Conservation (phyloP, 2,797 vertebrate species). For the Melanotaenia nigrans region DNA sequence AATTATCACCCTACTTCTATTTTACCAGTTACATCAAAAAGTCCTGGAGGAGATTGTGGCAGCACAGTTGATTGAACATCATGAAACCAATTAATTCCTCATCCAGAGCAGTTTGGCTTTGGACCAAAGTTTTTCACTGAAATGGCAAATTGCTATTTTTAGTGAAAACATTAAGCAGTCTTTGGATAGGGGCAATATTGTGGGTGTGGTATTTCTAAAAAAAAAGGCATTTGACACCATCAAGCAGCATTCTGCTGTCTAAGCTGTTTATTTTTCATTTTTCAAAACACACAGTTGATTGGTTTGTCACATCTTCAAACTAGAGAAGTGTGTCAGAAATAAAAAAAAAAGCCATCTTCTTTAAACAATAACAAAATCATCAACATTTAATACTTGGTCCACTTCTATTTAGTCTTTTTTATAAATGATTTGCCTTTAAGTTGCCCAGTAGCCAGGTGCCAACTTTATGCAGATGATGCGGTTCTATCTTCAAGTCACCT, state of each 20-base stretch:
- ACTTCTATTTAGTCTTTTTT: not conserved
- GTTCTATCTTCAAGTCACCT: not conserved
- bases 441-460: not conserved
- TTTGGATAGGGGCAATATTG: not conserved
- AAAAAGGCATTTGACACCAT: not conserved
- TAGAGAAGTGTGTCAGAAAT: not conserved
- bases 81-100: not conserved
- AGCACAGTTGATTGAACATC: not conserved
- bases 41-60: not conserved
- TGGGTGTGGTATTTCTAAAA: not conserved
- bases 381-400: not conserved
- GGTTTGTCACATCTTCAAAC: not conserved
- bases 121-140: not conserved
- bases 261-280: not conserved
- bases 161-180: not conserved
- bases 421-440: not conserved
- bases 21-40: not conserved
- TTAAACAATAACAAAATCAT: not conserved
- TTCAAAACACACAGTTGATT: too few relatives aligned
- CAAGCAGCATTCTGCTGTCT: not conserved
- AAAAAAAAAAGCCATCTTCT: not conserved
- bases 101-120: not conserved
- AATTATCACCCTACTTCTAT: slow-evolving; percentile 1
- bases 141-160: not conserved
- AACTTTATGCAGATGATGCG: not conserved